A percentile compares a stretch with the other conserved stretches of the same genome.
These are phyloP conservation scores for Pegea sp. DNA, from an alignment of 23 tunicate genomes.

Conservation along the genomic window DNA sequence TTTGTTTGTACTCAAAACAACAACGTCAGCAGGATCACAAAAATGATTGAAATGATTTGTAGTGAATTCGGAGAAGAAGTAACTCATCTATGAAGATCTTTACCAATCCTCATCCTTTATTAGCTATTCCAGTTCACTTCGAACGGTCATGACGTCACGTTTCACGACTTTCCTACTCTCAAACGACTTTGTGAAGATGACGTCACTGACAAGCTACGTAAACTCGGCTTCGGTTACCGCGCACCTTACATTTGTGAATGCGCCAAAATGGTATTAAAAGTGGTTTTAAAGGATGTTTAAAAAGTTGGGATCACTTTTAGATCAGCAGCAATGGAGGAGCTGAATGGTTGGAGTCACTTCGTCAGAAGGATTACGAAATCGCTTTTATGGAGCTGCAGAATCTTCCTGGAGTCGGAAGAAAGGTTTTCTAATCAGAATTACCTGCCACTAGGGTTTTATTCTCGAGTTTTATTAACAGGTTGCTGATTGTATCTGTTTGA, in stretches of 20 bases:
- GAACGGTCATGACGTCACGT: conserved; percentile 5
- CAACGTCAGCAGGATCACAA: conserved; percentile 33
- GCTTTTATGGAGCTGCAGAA: conserved; percentile 10
- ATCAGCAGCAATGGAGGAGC: conserved; percentile 31
- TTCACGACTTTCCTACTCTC: conserved; percentile 40
- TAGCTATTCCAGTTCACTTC: background rate
- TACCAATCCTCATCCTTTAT: background rate
- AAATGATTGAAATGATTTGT: conserved; percentile 53
- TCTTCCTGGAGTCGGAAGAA: conserved; percentile 56
- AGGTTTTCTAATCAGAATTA: conserved; percentile 17
- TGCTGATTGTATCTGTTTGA: conserved; percentile 78
- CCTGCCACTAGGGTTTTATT: no score
- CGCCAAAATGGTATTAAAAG: conserved; percentile 6
- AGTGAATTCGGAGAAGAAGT: conserved; percentile 31
- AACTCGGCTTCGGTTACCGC: conserved; percentile 75
- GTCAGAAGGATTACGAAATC: conserved; percentile 7
- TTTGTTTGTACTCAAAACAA: conserved; percentile 74
- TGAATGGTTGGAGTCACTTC: conserved; percentile 25
- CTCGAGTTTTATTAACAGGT: conserved; percentile 44
- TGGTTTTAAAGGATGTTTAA: background rate
- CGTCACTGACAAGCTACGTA: conserved; percentile 16
- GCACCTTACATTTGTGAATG: conserved; percentile 33
- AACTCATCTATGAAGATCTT: background rate
- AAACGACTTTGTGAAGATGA: conserved; percentile 5
- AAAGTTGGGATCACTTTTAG: conserved; percentile 5